phyloP scores from a whole-genome alignment of 2,797 vertebrate species.

The Sebastolobus alascanus region DNA sequence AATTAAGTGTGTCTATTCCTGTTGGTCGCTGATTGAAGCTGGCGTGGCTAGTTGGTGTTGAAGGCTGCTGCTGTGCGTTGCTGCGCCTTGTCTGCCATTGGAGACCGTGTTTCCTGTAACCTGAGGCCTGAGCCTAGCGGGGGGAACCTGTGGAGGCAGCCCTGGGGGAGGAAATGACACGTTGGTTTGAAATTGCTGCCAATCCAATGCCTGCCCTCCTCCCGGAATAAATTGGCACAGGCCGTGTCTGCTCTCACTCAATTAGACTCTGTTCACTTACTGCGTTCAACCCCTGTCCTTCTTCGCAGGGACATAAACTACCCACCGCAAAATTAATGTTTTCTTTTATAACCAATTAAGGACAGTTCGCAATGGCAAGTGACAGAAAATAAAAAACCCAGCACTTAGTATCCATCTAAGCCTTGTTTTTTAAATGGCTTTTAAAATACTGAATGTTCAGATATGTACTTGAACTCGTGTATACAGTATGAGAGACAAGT shows the following conservation, averaged over 20 bases:
- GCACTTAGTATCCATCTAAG: slow-evolving; percentile 5
- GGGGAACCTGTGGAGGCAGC: slow-evolving; percentile 66
- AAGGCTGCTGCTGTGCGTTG: slow-evolving; percentile 78
- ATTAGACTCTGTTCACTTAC: slow-evolving; percentile 59
- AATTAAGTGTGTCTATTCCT: slow-evolving; percentile 74
- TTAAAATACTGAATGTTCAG: slow-evolving; percentile 25
- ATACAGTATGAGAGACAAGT: slow-evolving; percentile 9
- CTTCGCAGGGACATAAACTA: slow-evolving; percentile 29
- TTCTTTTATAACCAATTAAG: slow-evolving; percentile 33
- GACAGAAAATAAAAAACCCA: slow-evolving; percentile 42
- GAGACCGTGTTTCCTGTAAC: slow-evolving; percentile 84
- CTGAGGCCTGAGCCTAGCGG: slow-evolving; percentile 64
- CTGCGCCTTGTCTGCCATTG: slow-evolving; percentile 66
- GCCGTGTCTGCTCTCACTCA: slow-evolving; percentile 56
- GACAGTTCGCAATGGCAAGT: slow-evolving; percentile 27
- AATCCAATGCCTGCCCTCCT: slow-evolving; percentile 58
- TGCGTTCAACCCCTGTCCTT: slow-evolving; percentile 46
- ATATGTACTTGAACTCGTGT: slow-evolving; percentile 36
- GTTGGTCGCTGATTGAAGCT: slow-evolving; percentile 70
- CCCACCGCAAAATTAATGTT: slow-evolving; percentile 27
- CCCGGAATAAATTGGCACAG: slow-evolving; percentile 57
- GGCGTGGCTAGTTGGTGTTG: slow-evolving; percentile 72
- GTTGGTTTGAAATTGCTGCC: slow-evolving; percentile 80
- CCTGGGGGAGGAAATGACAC: slow-evolving; percentile 79
- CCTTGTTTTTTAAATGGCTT: slow-evolving; percentile 32